These are phyloP conservation scores for Plodia interpunctella DNA, from an alignment of 1,140 invertebrate species.

Conservation along the genomic window DNA sequence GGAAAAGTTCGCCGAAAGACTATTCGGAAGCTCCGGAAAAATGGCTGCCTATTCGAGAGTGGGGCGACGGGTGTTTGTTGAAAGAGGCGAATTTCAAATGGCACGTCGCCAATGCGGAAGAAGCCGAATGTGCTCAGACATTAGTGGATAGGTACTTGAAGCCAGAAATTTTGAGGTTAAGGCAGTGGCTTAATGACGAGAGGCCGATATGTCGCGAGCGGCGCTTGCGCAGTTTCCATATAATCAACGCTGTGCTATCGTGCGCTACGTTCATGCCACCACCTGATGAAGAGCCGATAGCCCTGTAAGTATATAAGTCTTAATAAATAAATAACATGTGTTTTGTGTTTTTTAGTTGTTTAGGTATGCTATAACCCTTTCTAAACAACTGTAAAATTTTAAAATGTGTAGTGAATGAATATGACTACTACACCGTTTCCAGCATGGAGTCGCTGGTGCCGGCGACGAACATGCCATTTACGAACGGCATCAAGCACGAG, in stretches of 20 bases:
- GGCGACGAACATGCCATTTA: conserved; percentile 44
- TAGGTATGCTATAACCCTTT: too few relatives aligned
- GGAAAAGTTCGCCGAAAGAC: conserved; percentile 79
- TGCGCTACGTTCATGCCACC: conserved; percentile 49
- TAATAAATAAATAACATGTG: too few relatives aligned
- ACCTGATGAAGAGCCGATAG: conserved; percentile 42
- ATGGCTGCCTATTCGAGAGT: conserved; percentile 89
- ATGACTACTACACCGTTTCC: conserved; percentile 12
- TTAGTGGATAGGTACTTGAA: conserved; percentile 82
- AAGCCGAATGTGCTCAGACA: conserved; percentile 81
- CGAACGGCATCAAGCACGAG: conserved; percentile 31
- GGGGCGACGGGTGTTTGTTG: conserved; percentile 85
- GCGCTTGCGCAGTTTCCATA: conserved; percentile 44
- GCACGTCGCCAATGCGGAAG: conserved; percentile 85
- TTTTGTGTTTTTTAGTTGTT: too few relatives aligned
- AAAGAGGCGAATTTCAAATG: conserved; percentile 84
- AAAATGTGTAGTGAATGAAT: too few relatives aligned
- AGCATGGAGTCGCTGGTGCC: conserved; percentile 62
- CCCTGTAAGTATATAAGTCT: conserved; percentile 43
- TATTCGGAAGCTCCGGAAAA: conserved; percentile 82
- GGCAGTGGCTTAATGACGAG: conserved; percentile 50
- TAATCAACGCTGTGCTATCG: conserved; percentile 44
- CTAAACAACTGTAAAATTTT: too few relatives aligned
- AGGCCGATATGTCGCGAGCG: conserved; percentile 49
- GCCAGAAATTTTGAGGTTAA: conserved; percentile 42